phyloP scores from a whole-genome alignment of 1,140 invertebrate species.

The Orchesella cincta region DNA sequence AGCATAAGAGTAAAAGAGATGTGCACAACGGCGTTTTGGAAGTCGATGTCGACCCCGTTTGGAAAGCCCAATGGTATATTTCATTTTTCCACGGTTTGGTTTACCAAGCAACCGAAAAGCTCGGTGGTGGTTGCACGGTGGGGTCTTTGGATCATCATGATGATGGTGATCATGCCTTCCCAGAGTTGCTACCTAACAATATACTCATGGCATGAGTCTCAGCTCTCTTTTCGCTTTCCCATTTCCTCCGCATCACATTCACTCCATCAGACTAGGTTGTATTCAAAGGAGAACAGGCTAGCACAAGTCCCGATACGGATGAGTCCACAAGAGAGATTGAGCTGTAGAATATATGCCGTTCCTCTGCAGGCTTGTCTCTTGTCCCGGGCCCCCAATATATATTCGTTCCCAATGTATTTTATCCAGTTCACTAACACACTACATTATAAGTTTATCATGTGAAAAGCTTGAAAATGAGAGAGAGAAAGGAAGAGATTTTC shows the following conservation, averaged over 20 bases:
- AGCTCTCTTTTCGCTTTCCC: conserved; percentile 11
- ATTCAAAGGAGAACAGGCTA: not conserved
- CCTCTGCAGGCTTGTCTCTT: not conserved
- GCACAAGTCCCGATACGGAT: not conserved
- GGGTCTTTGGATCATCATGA: not conserved
- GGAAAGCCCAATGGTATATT: no score
- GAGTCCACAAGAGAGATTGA: conserved; percentile 20
- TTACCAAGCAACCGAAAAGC: conserved; percentile 21
- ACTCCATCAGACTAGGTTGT: not conserved
- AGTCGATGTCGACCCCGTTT: no score
- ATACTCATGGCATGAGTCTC: not conserved
- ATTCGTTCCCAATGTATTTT: not conserved
- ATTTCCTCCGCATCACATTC: no score
- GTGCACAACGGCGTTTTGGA: no score
- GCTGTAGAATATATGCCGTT: not conserved
- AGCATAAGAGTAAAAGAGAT: no score
- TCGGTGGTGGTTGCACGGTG: not conserved
- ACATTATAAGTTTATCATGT: conserved; percentile 23
- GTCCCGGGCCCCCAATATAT: not conserved
- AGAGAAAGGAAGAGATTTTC: conserved; percentile 3
- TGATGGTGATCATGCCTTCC: not conserved
- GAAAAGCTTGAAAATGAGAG: conserved; percentile 14
- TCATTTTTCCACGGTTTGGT: conserved; percentile 26
- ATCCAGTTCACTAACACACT: no score
- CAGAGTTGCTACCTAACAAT: not conserved